Conservation (phyloP, 2,888 invertebrate species). For the Schrankia costaestrigalis region DNA sequence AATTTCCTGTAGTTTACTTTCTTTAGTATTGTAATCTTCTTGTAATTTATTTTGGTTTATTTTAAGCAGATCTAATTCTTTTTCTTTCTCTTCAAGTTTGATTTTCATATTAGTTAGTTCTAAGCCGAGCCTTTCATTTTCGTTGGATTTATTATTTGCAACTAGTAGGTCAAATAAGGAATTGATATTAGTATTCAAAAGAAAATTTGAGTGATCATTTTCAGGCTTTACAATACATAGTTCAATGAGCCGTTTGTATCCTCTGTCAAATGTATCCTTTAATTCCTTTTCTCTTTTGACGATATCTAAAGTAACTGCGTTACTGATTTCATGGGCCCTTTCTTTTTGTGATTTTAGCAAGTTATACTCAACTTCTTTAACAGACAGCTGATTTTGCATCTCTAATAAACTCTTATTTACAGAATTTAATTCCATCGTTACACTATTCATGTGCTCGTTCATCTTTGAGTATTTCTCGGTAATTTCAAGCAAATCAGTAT, state of each 20-base stretch:
- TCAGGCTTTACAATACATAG: constrained; percentile 38
- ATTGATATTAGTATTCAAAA: constrained; percentile 39
- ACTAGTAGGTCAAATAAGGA: constrained; percentile 47
- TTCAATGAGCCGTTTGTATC: constrained; percentile 44
- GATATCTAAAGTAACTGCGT: constrained; percentile 61
- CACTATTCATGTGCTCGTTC: constrained; percentile 38
- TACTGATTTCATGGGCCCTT: constrained; percentile 57
- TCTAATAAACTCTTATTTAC: constrained; percentile 45
- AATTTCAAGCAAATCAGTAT: constrained; percentile 37
- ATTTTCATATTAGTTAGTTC: constrained; percentile 42
- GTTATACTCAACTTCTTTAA: constrained; percentile 55
- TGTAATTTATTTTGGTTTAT: constrained; percentile 32
- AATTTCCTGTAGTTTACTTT: constrained; percentile 36
- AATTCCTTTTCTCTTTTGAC: constrained; percentile 54
- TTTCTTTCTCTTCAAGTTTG: constrained; percentile 42
- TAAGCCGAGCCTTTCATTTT: constrained; percentile 36
- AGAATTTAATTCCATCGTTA: constrained; percentile 40
- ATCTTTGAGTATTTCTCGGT: constrained; percentile 39
- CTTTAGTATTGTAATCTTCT: constrained; percentile 38
- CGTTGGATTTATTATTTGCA: constrained; percentile 21
- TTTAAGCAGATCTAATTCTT: constrained; percentile 36
- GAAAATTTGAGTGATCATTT: constrained; percentile 37
- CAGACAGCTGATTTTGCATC: constrained; percentile 45
- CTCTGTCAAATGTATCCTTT: constrained; percentile 38
- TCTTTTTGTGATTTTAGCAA: constrained; percentile 55